Evolutionary conservation across 1,140 invertebrate species (phyloP).

Genomic region (Pararge aegeria): DNA sequence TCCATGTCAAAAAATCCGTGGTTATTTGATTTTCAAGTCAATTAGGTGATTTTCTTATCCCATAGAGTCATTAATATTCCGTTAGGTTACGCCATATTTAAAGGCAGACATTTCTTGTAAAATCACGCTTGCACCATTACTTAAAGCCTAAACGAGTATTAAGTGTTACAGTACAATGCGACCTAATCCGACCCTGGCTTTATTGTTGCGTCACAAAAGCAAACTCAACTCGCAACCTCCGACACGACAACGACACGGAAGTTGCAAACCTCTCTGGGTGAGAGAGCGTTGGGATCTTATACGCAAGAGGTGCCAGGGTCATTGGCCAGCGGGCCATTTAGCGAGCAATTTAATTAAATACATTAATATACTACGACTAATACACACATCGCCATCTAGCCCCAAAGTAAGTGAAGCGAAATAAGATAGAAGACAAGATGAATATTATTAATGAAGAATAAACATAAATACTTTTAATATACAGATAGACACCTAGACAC

Average conservation of each 20-base stretch:
- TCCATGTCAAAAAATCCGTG: not conserved
- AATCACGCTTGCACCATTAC: slow-evolving; percentile 22
- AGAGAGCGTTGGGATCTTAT: too few species aligned
- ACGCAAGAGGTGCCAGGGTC: too few species aligned
- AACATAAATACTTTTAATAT: too few species aligned
- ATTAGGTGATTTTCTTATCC: not conserved
- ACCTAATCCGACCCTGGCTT: slow-evolving; percentile 23
- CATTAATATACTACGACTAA: too few species aligned
- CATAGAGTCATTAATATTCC: slow-evolving; percentile 9
- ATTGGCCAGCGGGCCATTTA: too few species aligned
- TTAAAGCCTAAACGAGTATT: slow-evolving; percentile 21
- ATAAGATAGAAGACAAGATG: too few species aligned
- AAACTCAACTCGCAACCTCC: not conserved
- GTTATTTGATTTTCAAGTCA: not conserved
- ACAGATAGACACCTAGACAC: too few species aligned
- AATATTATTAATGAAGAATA: too few species aligned
- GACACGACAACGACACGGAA: slow-evolving; percentile 9
- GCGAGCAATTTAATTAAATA: too few species aligned
- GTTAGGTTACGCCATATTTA: not conserved
- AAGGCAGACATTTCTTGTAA: slow-evolving; percentile 15
- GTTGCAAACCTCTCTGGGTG: too few species aligned
- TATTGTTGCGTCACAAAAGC: slow-evolving; percentile 27
- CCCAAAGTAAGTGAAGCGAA: too few species aligned
- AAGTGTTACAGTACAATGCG: slow-evolving; percentile 29
- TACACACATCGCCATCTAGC: too few species aligned